Evolutionary conservation across 1,140 invertebrate species (phyloP).

Genomic region (Apis cerana): DNA sequence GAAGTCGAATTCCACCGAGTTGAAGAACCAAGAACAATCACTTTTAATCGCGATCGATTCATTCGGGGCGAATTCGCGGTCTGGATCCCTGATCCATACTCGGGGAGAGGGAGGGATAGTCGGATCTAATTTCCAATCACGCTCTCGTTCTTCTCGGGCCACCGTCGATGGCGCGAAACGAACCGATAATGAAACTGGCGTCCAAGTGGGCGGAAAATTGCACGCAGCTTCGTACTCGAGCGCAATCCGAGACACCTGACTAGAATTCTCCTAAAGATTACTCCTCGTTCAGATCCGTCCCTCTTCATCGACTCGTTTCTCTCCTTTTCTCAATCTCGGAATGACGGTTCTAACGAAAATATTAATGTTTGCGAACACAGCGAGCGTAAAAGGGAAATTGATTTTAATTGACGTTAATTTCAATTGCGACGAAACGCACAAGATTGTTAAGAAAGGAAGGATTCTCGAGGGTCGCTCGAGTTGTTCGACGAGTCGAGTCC

Average conservation of each 20-base stretch:
- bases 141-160: constrained; percentile 10
- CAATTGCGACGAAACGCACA: neutral
- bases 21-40: constrained; percentile 33
- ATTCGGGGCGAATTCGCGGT: neutral
- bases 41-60: constrained; percentile 49
- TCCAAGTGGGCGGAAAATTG: constrained; percentile 57
- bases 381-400: neutral
- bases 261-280: neutral
- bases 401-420: constrained; percentile 29
- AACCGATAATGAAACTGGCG: constrained; percentile 48
- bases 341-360: no score
- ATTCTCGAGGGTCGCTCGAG: no score
- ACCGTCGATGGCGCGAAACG: constrained; percentile 15
- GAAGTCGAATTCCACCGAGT: constrained; percentile 1
- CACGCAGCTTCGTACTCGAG: constrained; percentile 12
- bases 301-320: neutral
- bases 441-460: neutral
- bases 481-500: no score
- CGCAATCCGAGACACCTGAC: neutral
- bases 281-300: neutral
- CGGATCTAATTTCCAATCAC: constrained; percentile 58
- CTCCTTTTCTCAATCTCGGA: neutral
- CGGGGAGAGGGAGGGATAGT: neutral
- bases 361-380: no score
- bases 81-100: neutral